Percentiles rank a stretch among this genome's conserved stretches.
Conservation (phyloP, 2,888 invertebrate genomes). For the Xanthia icteritia region DNA sequence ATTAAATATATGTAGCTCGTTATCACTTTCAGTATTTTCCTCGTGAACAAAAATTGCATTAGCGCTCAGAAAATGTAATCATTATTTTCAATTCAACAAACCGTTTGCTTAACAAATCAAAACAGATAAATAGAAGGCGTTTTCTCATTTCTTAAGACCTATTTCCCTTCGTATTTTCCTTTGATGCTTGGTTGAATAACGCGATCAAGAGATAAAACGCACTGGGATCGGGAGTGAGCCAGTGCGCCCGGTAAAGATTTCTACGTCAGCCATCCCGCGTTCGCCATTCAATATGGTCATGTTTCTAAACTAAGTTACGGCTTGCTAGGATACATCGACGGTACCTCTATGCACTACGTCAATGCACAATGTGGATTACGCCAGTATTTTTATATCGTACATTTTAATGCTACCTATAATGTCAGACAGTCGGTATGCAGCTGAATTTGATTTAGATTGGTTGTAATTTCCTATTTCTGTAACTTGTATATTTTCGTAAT, state of each 20-base stretch:
- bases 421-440: slow-evolving; percentile 12
- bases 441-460: slow-evolving; percentile 31
- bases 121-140: slow-evolving; percentile 82
- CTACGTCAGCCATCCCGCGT: slow-evolving; percentile 68
- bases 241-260: slow-evolving; percentile 80
- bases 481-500: background rate
- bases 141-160: slow-evolving; percentile 80
- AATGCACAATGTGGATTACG: slow-evolving; percentile 6
- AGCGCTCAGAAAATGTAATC: slow-evolving; percentile 29
- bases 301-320: slow-evolving; percentile 71
- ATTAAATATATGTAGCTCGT: slow-evolving; percentile 40
- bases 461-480: slow-evolving; percentile 17
- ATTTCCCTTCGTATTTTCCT: slow-evolving; percentile 85
- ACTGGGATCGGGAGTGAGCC: slow-evolving; percentile 77
- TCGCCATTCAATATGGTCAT: slow-evolving; percentile 77
- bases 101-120: slow-evolving; percentile 77
- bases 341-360: slow-evolving; percentile 21
- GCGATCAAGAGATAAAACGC: slow-evolving; percentile 89
- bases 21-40: slow-evolving; percentile 33
- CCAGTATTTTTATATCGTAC: slow-evolving; percentile 14
- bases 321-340: slow-evolving; percentile 25
- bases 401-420: slow-evolving; percentile 19
- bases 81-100: slow-evolving; percentile 68
- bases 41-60: slow-evolving; percentile 24
- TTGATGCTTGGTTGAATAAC: slow-evolving; percentile 88